Evolutionary conservation across 2,888 invertebrate genomes (phyloP).

Genomic region (Drosophila antonietae): DNA sequence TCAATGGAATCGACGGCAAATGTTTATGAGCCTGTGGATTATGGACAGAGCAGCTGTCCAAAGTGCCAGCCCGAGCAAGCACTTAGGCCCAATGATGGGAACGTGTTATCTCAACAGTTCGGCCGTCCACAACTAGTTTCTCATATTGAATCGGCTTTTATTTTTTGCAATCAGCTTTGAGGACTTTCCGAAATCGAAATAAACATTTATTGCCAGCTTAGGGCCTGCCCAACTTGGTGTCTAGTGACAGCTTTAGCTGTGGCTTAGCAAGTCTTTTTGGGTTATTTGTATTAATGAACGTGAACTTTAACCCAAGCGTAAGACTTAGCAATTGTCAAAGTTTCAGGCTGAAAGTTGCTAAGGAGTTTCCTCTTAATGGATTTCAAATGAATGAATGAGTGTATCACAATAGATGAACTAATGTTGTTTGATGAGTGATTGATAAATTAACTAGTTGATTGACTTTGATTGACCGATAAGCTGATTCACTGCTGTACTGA

Average conservation of each 20-base stretch:
- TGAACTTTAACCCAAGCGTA: not conserved
- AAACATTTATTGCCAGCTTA: constrained; percentile 9
- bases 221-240: not conserved
- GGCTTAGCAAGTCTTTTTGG: constrained; percentile 8
- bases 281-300: constrained; percentile 19
- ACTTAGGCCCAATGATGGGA: constrained; percentile 51
- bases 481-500: too few species aligned
- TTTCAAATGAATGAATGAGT: not conserved
- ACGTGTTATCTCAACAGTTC: constrained; percentile 27
- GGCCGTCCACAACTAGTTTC: constrained; percentile 5
- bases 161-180: constrained; percentile 11
- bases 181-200: not conserved
- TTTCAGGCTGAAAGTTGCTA: not conserved
- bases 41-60: constrained; percentile 19
- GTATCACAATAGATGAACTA: not conserved
- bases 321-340: not conserved
- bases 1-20: constrained; percentile 30
- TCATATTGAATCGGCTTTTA: not conserved
- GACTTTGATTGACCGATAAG: not conserved
- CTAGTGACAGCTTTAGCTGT: not conserved
- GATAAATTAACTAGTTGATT: not conserved
- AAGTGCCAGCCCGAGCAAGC: constrained; percentile 32
- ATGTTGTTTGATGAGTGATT: not conserved
- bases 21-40: constrained; percentile 41
- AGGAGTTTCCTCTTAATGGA: not conserved